These are phyloP conservation scores for Pollicipes pollicipes DNA, from an alignment of 1,140 invertebrate species.

Conservation along the genomic window DNA sequence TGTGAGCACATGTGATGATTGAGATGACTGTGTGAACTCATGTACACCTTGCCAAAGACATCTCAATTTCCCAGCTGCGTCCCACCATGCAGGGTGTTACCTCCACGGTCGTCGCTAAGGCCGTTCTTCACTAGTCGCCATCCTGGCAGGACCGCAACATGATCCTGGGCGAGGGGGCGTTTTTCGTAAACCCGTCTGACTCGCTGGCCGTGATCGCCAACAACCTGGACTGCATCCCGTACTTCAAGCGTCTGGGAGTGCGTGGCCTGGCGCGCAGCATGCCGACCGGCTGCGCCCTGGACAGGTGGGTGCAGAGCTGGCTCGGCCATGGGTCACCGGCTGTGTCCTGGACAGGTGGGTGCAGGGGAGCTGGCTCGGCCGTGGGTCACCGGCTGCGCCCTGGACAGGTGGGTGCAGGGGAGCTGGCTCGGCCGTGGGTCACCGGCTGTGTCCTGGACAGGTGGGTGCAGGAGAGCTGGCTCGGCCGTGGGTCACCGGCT, in stretches of 20 bases:
- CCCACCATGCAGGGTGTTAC: too few species aligned
- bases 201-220: constrained; percentile 88
- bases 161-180: constrained; percentile 90
- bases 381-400: not conserved
- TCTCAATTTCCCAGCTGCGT: too few species aligned
- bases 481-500: too few species aligned
- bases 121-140: too few species aligned
- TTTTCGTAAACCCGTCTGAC: constrained; percentile 95
- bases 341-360: not conserved
- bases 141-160: constrained; percentile 72
- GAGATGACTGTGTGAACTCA: too few species aligned
- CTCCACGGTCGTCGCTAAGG: too few species aligned
- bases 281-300: constrained; percentile 94
- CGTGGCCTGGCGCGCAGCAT: constrained; percentile 91
- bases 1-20: too few species aligned
- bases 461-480: too few species aligned
- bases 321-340: not conserved
- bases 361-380: not conserved
- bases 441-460: not conserved
- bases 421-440: too few species aligned
- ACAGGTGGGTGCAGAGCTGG: constrained; percentile 44
- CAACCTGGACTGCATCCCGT: constrained; percentile 80
- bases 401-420: not conserved
- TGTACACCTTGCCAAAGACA: too few species aligned
- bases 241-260: constrained; percentile 69